Evolutionary conservation across 2,797 vertebrate genomes (phyloP), one percentile per base, ranked within the genome.

Genomic region (Ptychadena robeensis): DNA sequence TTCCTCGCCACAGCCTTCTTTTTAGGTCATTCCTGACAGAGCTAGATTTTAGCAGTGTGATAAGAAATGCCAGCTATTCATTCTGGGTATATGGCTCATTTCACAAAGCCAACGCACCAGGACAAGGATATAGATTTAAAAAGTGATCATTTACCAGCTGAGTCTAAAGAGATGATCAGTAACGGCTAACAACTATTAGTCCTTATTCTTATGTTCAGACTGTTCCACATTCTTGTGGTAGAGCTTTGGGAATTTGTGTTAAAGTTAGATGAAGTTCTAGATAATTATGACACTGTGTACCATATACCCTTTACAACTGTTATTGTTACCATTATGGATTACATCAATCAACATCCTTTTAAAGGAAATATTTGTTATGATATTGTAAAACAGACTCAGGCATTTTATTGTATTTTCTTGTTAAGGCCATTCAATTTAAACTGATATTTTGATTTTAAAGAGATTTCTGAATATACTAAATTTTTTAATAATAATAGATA

Each of bases 1-100:
- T 66, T 32, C 63, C 65, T 31, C 11, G 27, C 37, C 2, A 25
- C 11, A 25, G 32, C 15, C 35, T 78, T 27, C 1, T 53, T 40
- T 68, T 69, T 68, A 79, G 76, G 76, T 79, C 65, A 79, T 57
- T 48, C 66, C 28, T 5, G 66, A 34, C 35, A 59, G 12, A 79
- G 31, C 53, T 69, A 48, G 14, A 27, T 79, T 66, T 79, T 37
- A 79, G 31, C 38, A 66, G 31, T 25, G 22, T 66, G 27, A 25
- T 59, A 14, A 34, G 76, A 30, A 25, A 59, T 68, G 32, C 25
- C 40, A 25, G 38, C 30, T 27, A 8, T 10, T 31, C 31, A 9
- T 77, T 28, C 14, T 64, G 14, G 11, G 40, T 44, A 44, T 44
- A 14, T 44, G 40, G 44, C 44, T 53, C 44, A 53, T 53, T 53